phyloP scores from a whole-genome alignment of 23 tunicate species.

The Trididemnum nubilum region DNA sequence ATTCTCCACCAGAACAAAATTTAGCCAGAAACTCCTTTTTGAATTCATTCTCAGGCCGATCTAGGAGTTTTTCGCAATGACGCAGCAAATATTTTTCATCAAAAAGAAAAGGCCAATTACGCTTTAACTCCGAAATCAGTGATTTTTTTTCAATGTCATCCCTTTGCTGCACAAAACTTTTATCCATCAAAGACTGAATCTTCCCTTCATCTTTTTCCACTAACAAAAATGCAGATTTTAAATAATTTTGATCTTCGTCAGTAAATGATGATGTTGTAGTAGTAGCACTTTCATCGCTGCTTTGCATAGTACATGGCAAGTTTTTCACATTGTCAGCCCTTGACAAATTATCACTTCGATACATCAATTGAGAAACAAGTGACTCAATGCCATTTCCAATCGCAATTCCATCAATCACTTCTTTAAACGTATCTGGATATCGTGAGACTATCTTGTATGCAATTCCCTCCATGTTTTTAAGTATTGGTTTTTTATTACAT shows the following conservation, averaged over 20 bases:
- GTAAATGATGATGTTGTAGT: neutral
- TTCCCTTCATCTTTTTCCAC: neutral
- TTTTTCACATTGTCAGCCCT: neutral
- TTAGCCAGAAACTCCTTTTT: no score
- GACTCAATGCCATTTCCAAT: constrained; percentile 16
- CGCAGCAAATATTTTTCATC: neutral
- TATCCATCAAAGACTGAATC: neutral
- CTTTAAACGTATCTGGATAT: constrained; percentile 11
- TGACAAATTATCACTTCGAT: neutral
- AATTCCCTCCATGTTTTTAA: neutral
- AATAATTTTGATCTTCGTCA: neutral
- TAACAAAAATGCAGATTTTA: neutral
- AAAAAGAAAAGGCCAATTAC: constrained; percentile 16
- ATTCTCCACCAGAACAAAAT: no score
- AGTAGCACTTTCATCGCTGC: neutral
- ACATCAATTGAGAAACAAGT: neutral
- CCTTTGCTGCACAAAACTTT: neutral
- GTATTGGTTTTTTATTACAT: neutral
- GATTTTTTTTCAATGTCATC: neutral
- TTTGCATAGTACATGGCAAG: no score
- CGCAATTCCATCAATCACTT: neutral
- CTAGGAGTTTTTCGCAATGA: constrained; percentile 17
- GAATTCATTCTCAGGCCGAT: no score
- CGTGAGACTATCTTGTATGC: neutral
- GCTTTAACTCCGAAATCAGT: neutral